A percentile compares a stretch with the other conserved stretches of the same genome.
Evolutionary conservation across 2,888 invertebrate genomes (phyloP).

Genomic region (Drosophila bunnanda): DNA sequence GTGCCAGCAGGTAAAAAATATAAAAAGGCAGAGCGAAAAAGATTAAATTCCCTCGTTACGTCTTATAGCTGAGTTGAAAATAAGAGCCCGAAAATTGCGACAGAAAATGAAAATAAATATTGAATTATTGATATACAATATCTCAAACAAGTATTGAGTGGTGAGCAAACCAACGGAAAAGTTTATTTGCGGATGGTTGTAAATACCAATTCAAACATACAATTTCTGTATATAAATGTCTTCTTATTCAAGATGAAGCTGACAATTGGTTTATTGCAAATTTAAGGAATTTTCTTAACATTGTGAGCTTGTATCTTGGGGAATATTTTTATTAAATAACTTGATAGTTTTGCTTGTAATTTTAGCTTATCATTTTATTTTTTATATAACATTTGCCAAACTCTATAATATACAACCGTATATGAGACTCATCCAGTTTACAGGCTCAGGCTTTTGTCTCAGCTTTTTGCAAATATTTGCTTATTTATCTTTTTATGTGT

Average conservation of each 20-base stretch:
- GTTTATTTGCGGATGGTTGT: conserved; percentile 13
- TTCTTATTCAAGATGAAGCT: conserved; percentile 66
- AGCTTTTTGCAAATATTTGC: conserved; percentile 76
- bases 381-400: conserved; percentile 2
- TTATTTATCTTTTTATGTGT: conserved; percentile 74
- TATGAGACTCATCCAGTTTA: neutral
- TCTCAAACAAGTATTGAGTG: conserved; percentile 39
- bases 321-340: neutral
- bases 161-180: conserved; percentile 7
- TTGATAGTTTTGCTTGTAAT: neutral
- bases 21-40: conserved; percentile 50
- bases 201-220: conserved; percentile 22
- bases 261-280: conserved; percentile 38
- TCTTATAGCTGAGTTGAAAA: conserved; percentile 56
- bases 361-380: neutral
- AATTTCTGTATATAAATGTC: conserved; percentile 50
- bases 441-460: conserved; percentile 51
- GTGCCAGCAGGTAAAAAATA: conserved; percentile 54
- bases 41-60: conserved; percentile 78
- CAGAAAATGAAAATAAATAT: conserved; percentile 71
- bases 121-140: conserved; percentile 77
- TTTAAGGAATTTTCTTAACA: neutral
- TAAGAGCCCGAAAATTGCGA: conserved; percentile 50
- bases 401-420: neutral
- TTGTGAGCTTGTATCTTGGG: neutral